phyloP scores from a whole-genome alignment of 2,797 vertebrate genomes.

The Acrocephalus scirpaceus region DNA sequence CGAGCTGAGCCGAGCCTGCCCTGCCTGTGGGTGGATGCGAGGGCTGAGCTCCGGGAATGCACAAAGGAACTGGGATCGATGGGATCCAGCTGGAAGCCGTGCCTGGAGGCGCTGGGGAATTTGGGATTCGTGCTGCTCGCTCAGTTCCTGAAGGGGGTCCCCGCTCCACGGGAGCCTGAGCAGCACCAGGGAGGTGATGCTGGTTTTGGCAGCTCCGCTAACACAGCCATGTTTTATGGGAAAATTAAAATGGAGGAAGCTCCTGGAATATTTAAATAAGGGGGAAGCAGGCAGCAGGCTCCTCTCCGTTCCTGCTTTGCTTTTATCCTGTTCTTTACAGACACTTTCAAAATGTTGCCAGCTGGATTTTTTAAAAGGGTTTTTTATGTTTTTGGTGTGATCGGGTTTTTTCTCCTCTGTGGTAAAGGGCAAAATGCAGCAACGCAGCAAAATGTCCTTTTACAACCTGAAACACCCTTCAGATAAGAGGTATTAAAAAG shows the following conservation, averaged over 20 bases:
- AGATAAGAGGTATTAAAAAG: background rate
- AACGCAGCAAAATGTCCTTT: background rate
- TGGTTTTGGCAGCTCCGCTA: slow-evolving; percentile 67
- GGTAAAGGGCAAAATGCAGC: background rate
- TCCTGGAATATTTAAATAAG: slow-evolving; percentile 80
- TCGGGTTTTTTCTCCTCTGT: accelerated
- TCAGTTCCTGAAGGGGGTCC: slow-evolving; percentile 83
- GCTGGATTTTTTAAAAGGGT: background rate
- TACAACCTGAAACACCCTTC: background rate
- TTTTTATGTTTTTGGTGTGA: background rate
- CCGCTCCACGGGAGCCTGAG: slow-evolving; percentile 78
- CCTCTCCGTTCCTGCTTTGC: background rate
- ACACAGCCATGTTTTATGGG: slow-evolving; percentile 79
- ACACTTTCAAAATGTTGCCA: background rate
- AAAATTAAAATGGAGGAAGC: slow-evolving; percentile 86
- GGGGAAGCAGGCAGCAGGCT: slow-evolving; percentile 62
- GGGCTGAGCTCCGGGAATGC: slow-evolving; percentile 43
- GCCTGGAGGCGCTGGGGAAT: slow-evolving; percentile 78
- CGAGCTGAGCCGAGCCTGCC: background rate
- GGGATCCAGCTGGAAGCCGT: slow-evolving; percentile 66
- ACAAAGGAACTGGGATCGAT: slow-evolving; percentile 46
- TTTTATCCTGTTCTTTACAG: background rate
- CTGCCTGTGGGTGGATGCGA: slow-evolving; percentile 21
- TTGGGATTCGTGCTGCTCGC: slow-evolving; percentile 77
- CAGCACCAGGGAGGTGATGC: slow-evolving; percentile 62